A percentile compares a stretch with the other conserved stretches of the same genome.
These are phyloP conservation scores for Habroteleia sp. DNA, from an alignment of 2,888 invertebrate species.

Conservation along the genomic window DNA sequence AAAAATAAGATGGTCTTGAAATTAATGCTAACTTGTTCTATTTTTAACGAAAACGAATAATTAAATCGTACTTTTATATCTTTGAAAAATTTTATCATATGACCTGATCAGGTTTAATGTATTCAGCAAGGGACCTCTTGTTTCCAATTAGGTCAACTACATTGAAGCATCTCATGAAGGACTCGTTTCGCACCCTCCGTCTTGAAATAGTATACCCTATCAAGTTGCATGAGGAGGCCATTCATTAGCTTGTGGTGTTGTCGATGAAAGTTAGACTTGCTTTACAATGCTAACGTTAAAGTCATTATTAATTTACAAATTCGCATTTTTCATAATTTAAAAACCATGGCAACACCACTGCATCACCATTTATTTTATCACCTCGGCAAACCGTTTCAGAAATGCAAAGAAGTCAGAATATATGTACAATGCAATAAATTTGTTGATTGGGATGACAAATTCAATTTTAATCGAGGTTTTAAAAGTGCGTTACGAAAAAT, in stretches of 20 bases:
- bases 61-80: slow-evolving; percentile 27
- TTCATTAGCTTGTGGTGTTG: slow-evolving; percentile 54
- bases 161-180: slow-evolving; percentile 60
- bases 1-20: too few species aligned
- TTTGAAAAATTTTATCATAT: slow-evolving; percentile 41
- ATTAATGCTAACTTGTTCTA: too few species aligned
- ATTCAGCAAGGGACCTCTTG: slow-evolving; percentile 57
- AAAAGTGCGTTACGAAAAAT: too few species aligned
- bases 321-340: slow-evolving; percentile 1
- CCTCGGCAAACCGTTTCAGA: too few species aligned
- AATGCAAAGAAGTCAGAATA: too few species aligned
- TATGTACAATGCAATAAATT: too few species aligned
- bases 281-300: slow-evolving; percentile 43
- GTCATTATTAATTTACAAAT: slow-evolving; percentile 32
- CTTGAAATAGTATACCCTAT: slow-evolving; percentile 62
- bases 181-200: slow-evolving; percentile 62
- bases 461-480: too few species aligned
- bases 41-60: slow-evolving; percentile 1
- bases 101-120: slow-evolving; percentile 55
- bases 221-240: slow-evolving; percentile 64
- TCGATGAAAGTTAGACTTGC: slow-evolving; percentile 49
- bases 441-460: too few species aligned
- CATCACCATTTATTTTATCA: too few species aligned
- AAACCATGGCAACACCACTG: background rate
- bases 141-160: slow-evolving; percentile 63